phyloP scores from a whole-genome alignment of 2,888 invertebrate species.

The Candidula unifasciata region DNA sequence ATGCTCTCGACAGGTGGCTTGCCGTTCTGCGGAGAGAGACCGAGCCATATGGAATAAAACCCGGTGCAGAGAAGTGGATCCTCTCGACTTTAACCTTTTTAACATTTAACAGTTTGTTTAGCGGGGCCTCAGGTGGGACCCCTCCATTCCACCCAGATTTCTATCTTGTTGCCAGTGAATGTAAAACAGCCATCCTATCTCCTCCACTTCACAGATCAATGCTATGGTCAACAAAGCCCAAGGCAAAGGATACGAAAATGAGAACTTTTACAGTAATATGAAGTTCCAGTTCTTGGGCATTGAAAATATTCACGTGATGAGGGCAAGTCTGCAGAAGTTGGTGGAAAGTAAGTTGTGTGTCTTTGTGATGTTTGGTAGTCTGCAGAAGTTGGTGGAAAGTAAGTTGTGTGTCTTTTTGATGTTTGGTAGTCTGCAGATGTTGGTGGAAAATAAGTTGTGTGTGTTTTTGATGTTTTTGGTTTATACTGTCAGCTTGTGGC shows the following conservation, averaged over 20 bases:
- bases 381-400: no score
- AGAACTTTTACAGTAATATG: constrained; percentile 97
- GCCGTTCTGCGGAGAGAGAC: no score
- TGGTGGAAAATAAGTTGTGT: constrained; percentile 88
- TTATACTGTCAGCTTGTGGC: not conserved
- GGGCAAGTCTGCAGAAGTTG: constrained; percentile 93
- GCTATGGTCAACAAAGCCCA: constrained; percentile 99
- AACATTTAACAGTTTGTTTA: no score
- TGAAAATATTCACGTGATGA: constrained; percentile 99
- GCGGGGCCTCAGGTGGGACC: no score
- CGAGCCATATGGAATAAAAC: no score
- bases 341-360: constrained; percentile 86
- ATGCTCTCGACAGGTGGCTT: no score
- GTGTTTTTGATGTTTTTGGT: not conserved
- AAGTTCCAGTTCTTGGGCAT: constrained; percentile 99
- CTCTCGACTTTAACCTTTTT: no score
- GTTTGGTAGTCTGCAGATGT: constrained; percentile 93
- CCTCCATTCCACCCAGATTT: no score
- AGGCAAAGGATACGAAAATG: constrained; percentile 99
- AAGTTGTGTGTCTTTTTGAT: constrained; percentile 80
- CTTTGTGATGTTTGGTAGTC: not conserved
- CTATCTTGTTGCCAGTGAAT: not conserved
- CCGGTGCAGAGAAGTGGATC: no score
- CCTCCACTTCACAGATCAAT: constrained; percentile 87
- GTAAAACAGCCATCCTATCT: not conserved